phyloP scores from a whole-genome alignment of 2,113 vertebrate species.

The Melanerpes aurifrons region DNA sequence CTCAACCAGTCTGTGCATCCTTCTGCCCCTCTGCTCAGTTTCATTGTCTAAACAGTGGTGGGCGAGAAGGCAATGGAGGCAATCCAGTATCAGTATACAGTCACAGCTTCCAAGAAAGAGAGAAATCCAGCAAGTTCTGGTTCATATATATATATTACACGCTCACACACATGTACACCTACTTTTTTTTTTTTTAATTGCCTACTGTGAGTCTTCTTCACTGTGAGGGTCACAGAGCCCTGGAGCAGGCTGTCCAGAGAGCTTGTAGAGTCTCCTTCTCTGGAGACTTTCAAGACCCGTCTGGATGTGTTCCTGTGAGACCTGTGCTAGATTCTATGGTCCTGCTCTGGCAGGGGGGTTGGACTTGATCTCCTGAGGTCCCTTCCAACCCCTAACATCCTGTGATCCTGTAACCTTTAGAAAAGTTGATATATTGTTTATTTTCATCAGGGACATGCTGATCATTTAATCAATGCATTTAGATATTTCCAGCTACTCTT shows the following conservation, averaged over 20 bases:
- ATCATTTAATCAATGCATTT: not conserved
- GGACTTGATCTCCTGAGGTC: too few relatives aligned
- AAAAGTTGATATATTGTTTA: not conserved
- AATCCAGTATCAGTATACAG: not conserved
- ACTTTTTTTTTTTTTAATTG: not conserved
- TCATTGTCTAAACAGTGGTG: not conserved
- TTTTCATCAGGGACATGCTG: not conserved
- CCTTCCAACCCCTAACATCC: too few relatives aligned
- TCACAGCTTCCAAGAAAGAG: not conserved
- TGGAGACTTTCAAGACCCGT: too few relatives aligned
- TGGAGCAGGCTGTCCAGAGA: too few relatives aligned
- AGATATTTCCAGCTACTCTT: not conserved
- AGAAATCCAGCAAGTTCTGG: not conserved
- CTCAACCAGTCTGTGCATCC: not conserved
- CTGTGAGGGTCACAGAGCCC: too few relatives aligned
- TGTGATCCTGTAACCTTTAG: not conserved
- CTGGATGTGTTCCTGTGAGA: too few relatives aligned
- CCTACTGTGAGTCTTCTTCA: not conserved
- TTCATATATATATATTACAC: not conserved
- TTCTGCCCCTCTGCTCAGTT: not conserved
- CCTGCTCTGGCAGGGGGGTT: too few relatives aligned
- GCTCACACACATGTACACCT: fast-evolving
- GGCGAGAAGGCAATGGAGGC: not conserved
- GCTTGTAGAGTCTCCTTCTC: too few relatives aligned
- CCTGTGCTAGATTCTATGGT: too few relatives aligned